phyloP scores from a whole-genome alignment of 2,888 invertebrate species.

The Trichogramma evanescens region DNA sequence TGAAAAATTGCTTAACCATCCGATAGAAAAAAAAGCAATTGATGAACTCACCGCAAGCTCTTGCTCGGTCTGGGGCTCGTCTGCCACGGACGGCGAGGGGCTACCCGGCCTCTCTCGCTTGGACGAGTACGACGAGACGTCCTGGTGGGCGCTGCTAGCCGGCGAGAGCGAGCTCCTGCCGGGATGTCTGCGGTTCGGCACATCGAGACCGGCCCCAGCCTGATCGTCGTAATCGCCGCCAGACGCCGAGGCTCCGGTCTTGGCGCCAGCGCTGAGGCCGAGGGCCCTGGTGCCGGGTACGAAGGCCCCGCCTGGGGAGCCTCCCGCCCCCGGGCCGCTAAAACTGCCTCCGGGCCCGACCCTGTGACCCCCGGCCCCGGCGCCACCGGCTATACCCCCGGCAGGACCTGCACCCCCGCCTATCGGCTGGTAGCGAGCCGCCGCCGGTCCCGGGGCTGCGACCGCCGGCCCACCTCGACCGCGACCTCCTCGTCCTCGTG shows the following conservation, averaged over 20 bases:
- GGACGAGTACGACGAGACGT: slow-evolving; percentile 49
- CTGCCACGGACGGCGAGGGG: slow-evolving; percentile 85
- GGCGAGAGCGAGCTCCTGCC: slow-evolving; percentile 47
- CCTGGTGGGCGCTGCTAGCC: slow-evolving; percentile 47
- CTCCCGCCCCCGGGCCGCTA: slow-evolving; percentile 26
- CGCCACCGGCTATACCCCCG: slow-evolving; percentile 14
- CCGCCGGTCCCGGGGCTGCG: slow-evolving; percentile 21
- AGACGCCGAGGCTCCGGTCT: not conserved
- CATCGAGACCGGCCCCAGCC: slow-evolving; percentile 34
- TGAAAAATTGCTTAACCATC: too few species aligned
- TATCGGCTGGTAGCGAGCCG: slow-evolving; percentile 47
- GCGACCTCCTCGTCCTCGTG: slow-evolving; percentile 36
- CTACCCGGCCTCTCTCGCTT: slow-evolving; percentile 73
- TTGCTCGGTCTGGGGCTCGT: slow-evolving; percentile 73
- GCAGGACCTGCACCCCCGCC: slow-evolving; percentile 40
- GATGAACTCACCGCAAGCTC: slow-evolving; percentile 62
- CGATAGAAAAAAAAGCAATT: not conserved
- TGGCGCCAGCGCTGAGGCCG: slow-evolving; percentile 9
- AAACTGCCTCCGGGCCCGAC: slow-evolving; percentile 29
- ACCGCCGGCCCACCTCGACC: slow-evolving; percentile 34
- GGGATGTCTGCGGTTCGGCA: slow-evolving; percentile 24
- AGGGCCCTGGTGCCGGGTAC: slow-evolving; percentile 11
- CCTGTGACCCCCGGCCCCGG: slow-evolving; percentile 26
- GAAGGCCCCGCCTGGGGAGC: slow-evolving; percentile 32
- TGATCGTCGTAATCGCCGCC: slow-evolving; percentile 10